Conservation (phyloP, 2,113 vertebrate species). For the Gasterosteus aculeatus region DNA sequence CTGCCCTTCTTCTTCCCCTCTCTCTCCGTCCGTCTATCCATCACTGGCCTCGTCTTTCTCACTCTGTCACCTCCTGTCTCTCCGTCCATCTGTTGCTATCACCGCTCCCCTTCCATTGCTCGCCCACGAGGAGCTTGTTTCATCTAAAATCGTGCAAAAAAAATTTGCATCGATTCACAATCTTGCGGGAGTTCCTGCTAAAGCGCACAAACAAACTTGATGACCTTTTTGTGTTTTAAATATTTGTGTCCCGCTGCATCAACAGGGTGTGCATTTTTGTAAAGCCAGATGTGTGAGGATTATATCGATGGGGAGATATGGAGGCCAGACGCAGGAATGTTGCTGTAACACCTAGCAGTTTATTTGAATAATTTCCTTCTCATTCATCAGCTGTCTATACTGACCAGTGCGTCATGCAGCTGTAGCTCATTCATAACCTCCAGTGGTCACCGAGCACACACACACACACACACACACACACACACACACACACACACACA, state of each 20-base stretch:
- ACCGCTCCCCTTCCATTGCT: conserved; percentile 18
- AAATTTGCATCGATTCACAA: conserved; percentile 8
- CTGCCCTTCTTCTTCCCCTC: conserved; percentile 60
- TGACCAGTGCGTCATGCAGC: conserved; percentile 65
- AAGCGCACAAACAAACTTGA: conserved; percentile 45
- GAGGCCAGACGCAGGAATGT: conserved; percentile 36
- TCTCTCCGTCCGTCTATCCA: conserved; percentile 55
- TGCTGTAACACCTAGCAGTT: conserved; percentile 62
- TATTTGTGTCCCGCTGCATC: conserved; percentile 72
- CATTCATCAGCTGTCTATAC: conserved; percentile 71
- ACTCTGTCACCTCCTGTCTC: conserved; percentile 47
- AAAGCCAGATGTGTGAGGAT: conserved; percentile 67
- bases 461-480: conserved; percentile 13
- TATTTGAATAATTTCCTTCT: conserved; percentile 73
- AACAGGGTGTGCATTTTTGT: conserved; percentile 52
- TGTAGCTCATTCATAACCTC: conserved; percentile 72
- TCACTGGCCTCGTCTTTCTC: conserved; percentile 41
- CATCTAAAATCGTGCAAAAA: conserved; percentile 22
- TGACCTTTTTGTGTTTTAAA: conserved; percentile 68
- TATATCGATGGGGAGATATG: conserved; percentile 28
- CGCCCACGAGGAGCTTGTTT: conserved; percentile 6
- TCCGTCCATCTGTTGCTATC: conserved; percentile 58
- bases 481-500: conserved; percentile 18
- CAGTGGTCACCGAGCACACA: conserved; percentile 17
- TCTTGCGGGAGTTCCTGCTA: conserved; percentile 29